Evolutionary conservation across 2,797 vertebrate genomes (phyloP).

Genomic region (Esox masquinongy): DNA sequence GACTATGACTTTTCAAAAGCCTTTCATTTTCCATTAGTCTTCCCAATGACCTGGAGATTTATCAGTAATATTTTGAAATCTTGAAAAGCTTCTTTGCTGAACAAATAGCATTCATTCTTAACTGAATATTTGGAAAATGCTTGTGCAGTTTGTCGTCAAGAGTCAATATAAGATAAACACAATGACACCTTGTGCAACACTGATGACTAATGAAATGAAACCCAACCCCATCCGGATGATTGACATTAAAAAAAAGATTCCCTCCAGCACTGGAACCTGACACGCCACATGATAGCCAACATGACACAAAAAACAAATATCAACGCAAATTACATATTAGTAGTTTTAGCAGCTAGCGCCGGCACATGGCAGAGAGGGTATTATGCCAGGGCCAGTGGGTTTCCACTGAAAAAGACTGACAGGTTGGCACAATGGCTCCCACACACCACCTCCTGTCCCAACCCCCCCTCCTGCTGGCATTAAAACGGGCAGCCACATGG

Average conservation of each 20-base stretch:
- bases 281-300: constrained; percentile 52
- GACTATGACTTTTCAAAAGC: neutral
- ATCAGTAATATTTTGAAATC: neutral
- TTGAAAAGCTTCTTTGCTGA: neutral
- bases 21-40: neutral
- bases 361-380: constrained; percentile 15
- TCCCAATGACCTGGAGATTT: neutral
- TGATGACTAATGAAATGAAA: constrained; percentile 36
- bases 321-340: neutral
- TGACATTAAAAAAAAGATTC: constrained; percentile 36
- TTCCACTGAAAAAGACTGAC: constrained; percentile 61
- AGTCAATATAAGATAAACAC: neutral
- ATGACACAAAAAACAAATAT: constrained; percentile 15
- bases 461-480: constrained; percentile 68
- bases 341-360: neutral
- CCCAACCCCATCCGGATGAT: constrained; percentile 43
- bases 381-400: constrained; percentile 49
- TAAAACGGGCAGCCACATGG: constrained; percentile 75
- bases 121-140: neutral
- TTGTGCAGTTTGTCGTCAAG: neutral
- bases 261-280: constrained; percentile 60
- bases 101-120: neutral
- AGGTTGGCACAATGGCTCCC: constrained; percentile 71
- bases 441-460: constrained; percentile 54
- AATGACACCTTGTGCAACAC: constrained; percentile 13